Evolutionary conservation across 2,797 vertebrate species (phyloP).

Genomic region (Neoniphon sammara): DNA sequence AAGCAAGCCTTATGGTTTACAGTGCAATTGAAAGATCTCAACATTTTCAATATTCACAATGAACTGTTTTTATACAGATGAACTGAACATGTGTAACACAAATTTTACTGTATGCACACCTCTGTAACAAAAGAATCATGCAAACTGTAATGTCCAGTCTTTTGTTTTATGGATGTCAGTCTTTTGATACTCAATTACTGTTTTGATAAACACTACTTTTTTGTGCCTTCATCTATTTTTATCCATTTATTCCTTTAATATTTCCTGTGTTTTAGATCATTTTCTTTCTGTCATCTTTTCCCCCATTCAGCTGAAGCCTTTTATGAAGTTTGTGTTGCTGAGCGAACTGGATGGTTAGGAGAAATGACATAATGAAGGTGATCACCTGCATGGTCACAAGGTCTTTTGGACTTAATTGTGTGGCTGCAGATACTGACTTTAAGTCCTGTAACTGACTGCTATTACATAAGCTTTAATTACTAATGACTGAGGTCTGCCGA

Average conservation of each 20-base stretch:
- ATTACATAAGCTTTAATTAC: slow-evolving; percentile 1
- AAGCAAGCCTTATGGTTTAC: slow-evolving; percentile 42
- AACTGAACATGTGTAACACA: slow-evolving; percentile 35
- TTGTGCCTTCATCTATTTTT: slow-evolving; percentile 30
- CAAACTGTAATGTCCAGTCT: slow-evolving; percentile 7
- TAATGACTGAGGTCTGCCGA: not conserved
- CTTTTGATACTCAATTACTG: slow-evolving; percentile 9
- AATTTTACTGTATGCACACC: not conserved
- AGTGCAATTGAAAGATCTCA: slow-evolving; percentile 9
- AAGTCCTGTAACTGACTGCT: slow-evolving; percentile 29
- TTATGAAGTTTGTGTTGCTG: slow-evolving; percentile 85
- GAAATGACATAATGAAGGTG: slow-evolving; percentile 88
- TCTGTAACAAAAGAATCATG: slow-evolving; percentile 24
- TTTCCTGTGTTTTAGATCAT: slow-evolving; percentile 58
- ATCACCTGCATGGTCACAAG: slow-evolving; percentile 82
- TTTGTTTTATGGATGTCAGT: slow-evolving; percentile 59
- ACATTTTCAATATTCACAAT: slow-evolving; percentile 56
- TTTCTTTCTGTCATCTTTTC: slow-evolving; percentile 66
- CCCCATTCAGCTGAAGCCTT: slow-evolving; percentile 83
- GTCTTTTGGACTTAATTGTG: slow-evolving; percentile 32
- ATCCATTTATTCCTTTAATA: slow-evolving; percentile 31
- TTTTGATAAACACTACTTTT: slow-evolving; percentile 56
- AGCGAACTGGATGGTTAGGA: slow-evolving; percentile 88
- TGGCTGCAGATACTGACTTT: slow-evolving; percentile 45
- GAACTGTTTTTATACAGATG: slow-evolving; percentile 19